Evolutionary conservation across 2,797 vertebrate species (phyloP), one percentile per base, ranked within the genome.

Genomic region (Neomorphus geoffroyi): DNA sequence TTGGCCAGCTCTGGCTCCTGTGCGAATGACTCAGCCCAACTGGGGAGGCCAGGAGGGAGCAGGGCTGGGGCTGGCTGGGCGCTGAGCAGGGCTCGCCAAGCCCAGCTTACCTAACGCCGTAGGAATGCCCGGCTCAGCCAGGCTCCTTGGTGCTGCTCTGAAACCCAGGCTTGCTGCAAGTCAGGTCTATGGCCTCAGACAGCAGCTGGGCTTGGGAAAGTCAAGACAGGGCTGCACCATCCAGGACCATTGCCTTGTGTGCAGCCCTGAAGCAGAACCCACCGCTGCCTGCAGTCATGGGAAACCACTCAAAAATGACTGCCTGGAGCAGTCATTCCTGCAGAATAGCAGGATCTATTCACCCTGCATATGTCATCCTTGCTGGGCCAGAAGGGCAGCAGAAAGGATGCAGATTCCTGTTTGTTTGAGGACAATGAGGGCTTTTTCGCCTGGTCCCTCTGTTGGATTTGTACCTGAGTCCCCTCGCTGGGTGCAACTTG

Each of bases 121-220:
- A 90, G 86, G 92, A 95, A 96, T 93, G 92, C 86, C 22, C 2
- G 43, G 90, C 90, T 91, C 94, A 74, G 90, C 88, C 50, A 61
- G 90, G 75, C 69, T 93, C 64, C 67, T 86, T 1, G 2, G 26
- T 15, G 7, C 77, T 22, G 23, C 71, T 33, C 73, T 33, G 4
- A 6, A 73, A 37, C 61, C 60, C 39, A 6, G 46, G 10, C 8
- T 3, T 48, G 92, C 87, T 4, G 3, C 10, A 7, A 72, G 60
- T 69, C 2, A 0, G 4, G 4, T 5, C 12, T 6, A 37, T 56
- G 81, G 71, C 90, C 79, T 43, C 39, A 2, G 87, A 80, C 84
- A 75, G 77, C 5, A 6, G 6, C 60, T 21, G 61, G 14, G 0
- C 6, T 81, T 75, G 92, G 81, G 85, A 92, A 81, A 78, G 33